Conservation (phyloP, 2,888 invertebrate species). For the Athalia cordata region DNA sequence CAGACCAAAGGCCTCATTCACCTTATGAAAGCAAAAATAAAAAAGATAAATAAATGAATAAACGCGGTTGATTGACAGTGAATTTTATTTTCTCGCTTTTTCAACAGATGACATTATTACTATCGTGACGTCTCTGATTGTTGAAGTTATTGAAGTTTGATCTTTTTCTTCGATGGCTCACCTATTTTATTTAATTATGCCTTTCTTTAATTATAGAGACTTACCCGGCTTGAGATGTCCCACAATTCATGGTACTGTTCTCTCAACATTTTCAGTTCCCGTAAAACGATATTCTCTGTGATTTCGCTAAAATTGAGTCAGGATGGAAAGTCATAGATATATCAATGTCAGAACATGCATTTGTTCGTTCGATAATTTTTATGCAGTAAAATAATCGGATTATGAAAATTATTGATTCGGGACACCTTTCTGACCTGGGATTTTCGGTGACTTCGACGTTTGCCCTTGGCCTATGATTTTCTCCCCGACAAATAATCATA, state of each 20-base stretch:
- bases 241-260: constrained; percentile 9
- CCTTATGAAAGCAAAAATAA: background rate
- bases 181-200: too few species aligned
- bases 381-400: background rate
- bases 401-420: background rate
- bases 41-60: background rate
- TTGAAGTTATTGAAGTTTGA: too few species aligned
- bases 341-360: background rate
- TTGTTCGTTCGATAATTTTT: background rate
- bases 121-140: too few species aligned
- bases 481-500: background rate
- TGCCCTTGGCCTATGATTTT: background rate
- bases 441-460: background rate
- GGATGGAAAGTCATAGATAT: background rate
- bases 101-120: too few species aligned
- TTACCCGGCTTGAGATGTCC: background rate
- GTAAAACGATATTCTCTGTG: background rate
- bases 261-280: background rate
- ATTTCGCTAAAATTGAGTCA: background rate
- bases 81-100: too few species aligned
- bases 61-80: too few species aligned
- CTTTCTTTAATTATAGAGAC: background rate
- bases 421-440: background rate
- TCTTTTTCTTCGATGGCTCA: too few species aligned
- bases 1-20: background rate